Conservation (phyloP, 2,113 vertebrate species). For the Empidonax alnorum region DNA sequence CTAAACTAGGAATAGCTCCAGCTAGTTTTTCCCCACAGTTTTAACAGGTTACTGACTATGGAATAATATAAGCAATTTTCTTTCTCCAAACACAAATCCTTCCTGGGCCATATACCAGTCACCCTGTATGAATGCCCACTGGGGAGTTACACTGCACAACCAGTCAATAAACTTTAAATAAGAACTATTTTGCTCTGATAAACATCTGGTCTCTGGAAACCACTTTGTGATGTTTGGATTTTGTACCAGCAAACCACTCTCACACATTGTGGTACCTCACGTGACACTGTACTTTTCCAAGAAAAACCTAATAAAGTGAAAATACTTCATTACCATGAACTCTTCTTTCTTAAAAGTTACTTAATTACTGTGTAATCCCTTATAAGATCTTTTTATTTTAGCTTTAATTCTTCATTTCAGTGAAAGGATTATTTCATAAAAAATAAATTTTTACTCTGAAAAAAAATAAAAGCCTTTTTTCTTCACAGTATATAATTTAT, state of each 20-base stretch:
- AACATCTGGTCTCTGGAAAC: slow-evolving; percentile 57
- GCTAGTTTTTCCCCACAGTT: not conserved
- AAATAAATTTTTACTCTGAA: slow-evolving; percentile 20
- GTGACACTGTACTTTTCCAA: slow-evolving; percentile 53
- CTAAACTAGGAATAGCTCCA: not conserved
- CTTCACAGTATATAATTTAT: slow-evolving; percentile 16
- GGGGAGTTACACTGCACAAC: not conserved
- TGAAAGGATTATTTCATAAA: slow-evolving; percentile 38
- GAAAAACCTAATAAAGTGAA: slow-evolving; percentile 71
- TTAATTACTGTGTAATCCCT: slow-evolving; percentile 55
- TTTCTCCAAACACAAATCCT: not conserved
- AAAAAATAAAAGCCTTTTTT: not conserved
- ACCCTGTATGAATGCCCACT: not conserved
- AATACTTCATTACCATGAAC: slow-evolving; percentile 52
- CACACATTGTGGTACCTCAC: slow-evolving; percentile 33
- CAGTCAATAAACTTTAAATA: not conserved
- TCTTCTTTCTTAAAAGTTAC: slow-evolving; percentile 46
- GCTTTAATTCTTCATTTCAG: slow-evolving; percentile 54
- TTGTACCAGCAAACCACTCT: slow-evolving; percentile 31
- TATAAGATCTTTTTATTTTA: slow-evolving; percentile 57
- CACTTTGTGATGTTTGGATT: slow-evolving; percentile 47
- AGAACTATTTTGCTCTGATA: slow-evolving; percentile 6
- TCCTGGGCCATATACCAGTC: not conserved
- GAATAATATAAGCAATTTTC: not conserved
- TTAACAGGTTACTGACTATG: not conserved